Conservation (phyloP, 2,113 vertebrate species). For the Poecile atricapillus region DNA sequence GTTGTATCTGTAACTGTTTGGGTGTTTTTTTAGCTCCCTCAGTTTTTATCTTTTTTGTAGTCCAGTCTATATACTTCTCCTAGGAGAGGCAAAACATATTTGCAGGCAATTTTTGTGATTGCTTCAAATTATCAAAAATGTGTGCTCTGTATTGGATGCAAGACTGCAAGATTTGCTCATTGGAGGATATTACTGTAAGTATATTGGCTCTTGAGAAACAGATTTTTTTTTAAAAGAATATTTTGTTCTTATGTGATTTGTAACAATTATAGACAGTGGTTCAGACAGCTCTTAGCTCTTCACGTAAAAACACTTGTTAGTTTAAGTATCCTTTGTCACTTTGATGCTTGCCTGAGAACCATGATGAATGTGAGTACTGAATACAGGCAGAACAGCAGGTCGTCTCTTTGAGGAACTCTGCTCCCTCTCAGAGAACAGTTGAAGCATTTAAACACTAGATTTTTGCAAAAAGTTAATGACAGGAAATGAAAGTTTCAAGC, state of each 20-base stretch:
- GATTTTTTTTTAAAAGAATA: neutral
- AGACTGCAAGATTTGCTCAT: neutral
- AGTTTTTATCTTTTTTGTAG: neutral
- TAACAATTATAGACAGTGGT: neutral
- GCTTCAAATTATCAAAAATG: neutral
- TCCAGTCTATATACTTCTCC: neutral
- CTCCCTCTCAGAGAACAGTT: neutral
- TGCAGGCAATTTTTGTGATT: neutral
- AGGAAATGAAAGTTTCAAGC: neutral
- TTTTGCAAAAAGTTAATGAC: neutral
- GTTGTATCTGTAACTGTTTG: neutral
- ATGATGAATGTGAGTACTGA: neutral
- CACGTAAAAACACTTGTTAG: neutral
- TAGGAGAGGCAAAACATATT: neutral
- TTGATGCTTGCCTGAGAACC: neutral
- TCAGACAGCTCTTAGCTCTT: neutral
- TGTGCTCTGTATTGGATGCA: neutral
- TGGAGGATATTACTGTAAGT: neutral
- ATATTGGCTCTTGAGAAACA: neutral
- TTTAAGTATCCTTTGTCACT: neutral
- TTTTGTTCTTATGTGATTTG: neutral
- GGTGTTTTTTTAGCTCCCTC: neutral
- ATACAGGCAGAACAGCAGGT: neutral
- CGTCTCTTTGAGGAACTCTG: neutral
- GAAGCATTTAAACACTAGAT: neutral